Base-by-base conservation (phyloP, 2,113 vertebrate species). In the Thunnus maccoyii region DNA sequence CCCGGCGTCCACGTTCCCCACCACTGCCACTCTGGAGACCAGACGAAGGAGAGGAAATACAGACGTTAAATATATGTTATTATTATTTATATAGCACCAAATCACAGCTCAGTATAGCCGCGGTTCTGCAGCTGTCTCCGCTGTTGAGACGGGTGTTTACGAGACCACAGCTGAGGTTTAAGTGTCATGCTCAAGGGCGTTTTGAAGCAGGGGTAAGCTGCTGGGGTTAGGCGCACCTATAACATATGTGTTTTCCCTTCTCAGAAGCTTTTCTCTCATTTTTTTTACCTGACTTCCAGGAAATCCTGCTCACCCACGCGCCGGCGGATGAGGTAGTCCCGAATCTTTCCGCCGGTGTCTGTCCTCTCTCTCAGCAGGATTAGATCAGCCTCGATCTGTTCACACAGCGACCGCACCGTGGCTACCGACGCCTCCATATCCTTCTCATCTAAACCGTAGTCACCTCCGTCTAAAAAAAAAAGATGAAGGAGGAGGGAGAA, bases 341-440 rank as follows among this genome's bases (percentile, higher is more conserved):
- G 95, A 68, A 99, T 97, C 36, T 95, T 96, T 56, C 98, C 97
- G 0, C 97, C 97, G 0, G 94, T 93, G 86, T 99, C 98, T 2
- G 94, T 92, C n/a, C 97, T 96, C 57, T 99, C 97, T 13, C 98
- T 93, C 75, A 99, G 93, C 32, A 97, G 94, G 89, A 99, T 98
- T 80, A 99, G 95, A 0, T 99, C 97, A 0, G 97, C 97, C 70
- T 97, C 97, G 0, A 97, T 95, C 94, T 99, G 98, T 66, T 99
- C 97, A 0, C 97, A 97, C 94, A 99, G 96, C 72, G 97, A 98
- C 88, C 91, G 95, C 88, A 99, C 94, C 0, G 98, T 99, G 61
- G 98, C 98, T 0, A 97, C 97, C 0, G 98, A 99, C 0, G 98
- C 97, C 87, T 98, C 96, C 97, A 99, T 98, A 92, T 99, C 98